Evolutionary conservation across 2,797 vertebrate species (phyloP), one percentile per base, ranked within the genome.

Genomic region (Artibeus lituratus): DNA sequence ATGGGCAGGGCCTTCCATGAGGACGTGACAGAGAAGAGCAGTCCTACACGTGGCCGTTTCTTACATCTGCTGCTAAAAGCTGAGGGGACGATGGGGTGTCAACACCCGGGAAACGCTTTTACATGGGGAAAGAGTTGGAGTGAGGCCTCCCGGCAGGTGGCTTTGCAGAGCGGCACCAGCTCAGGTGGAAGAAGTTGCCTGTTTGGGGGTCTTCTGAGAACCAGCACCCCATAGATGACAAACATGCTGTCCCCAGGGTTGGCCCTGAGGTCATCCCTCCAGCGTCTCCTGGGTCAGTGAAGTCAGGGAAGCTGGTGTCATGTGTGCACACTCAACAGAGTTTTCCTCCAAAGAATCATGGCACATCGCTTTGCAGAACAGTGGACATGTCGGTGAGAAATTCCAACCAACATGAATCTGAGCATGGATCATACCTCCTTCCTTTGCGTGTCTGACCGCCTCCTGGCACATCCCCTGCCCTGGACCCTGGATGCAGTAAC

Each of bases 1-100:
- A 39, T 9, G 18, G 88, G 35, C 29, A 35, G 42, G 1, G 1
- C 22, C 65, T 21, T 22, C 49, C 24, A 29, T 19, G 59, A 65
- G 3, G 3, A 10, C n/a, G 22, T 53, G 35, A 16, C 15, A 35
- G 78, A 65, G 62, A 77, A 11, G 26, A 32, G 29, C 7, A 26
- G 2, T 29, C 51, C 65, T 39, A 0, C 2, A 2, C 0, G 10
- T 1, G 16, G 51, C 47, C 0, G 0, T 51, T 53, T 73, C 83
- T 74, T 29, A 19, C 0, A 4, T 3, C 11, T 26, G 44, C 47
- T 21, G 51, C 57, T 44, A 22, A 81, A 72, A 44, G 49, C 24
- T 37, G 11, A 80, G 42, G 76, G 55, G 29, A n/a, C 5, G 11
- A 32, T 10, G 91, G 19, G 55, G 18, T 21, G 0, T 16, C 22